A percentile compares a stretch with the other conserved stretches of the same genome.
These are phyloP conservation scores for Neoaliturus tenellus DNA, from an alignment of 2,888 invertebrate genomes.

Conservation along the genomic window DNA sequence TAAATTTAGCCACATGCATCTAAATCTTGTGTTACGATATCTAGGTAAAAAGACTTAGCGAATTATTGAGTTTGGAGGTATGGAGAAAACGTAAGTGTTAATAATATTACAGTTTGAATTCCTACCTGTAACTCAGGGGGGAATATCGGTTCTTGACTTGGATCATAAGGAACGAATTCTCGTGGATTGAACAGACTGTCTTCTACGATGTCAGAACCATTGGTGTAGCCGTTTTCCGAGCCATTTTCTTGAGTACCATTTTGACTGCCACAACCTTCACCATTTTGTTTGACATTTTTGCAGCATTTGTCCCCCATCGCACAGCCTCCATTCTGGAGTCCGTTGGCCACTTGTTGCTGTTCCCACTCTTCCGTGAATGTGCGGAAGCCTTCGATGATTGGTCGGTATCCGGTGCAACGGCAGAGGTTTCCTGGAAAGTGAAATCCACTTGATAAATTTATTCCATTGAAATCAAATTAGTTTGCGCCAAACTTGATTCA, in stretches of 20 bases:
- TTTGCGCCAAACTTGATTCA: too few relatives aligned
- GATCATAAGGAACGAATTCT: conserved; percentile 84
- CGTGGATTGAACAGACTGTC: conserved; percentile 75
- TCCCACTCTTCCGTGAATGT: conserved; percentile 89
- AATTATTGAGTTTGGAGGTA: too few relatives aligned
- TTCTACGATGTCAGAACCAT: conserved; percentile 28
- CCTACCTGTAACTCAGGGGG: conserved; percentile 88
- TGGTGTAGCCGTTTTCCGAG: conserved; percentile 53
- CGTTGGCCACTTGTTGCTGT: conserved; percentile 70
- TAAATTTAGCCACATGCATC: background rate
- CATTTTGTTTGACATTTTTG: conserved; percentile 68
- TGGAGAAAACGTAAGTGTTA: too few relatives aligned
- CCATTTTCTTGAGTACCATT: conserved; percentile 69
- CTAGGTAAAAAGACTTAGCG: too few relatives aligned
- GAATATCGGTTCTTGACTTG: conserved; percentile 93
- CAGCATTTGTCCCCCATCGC: conserved; percentile 83
- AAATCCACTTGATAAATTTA: too few relatives aligned
- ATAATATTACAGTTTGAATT: too few relatives aligned
- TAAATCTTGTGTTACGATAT: too few relatives aligned
- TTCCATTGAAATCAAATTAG: too few relatives aligned
- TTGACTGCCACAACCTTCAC: conserved; percentile 37
- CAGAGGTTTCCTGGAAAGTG: conserved; percentile 84
- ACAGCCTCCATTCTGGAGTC: conserved; percentile 71
- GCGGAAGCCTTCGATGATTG: conserved; percentile 93
- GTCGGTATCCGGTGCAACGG: conserved; percentile 95